Base-by-base conservation (phyloP, 2,113 vertebrate genomes). In the Oncorhynchus gorbuscha region DNA sequence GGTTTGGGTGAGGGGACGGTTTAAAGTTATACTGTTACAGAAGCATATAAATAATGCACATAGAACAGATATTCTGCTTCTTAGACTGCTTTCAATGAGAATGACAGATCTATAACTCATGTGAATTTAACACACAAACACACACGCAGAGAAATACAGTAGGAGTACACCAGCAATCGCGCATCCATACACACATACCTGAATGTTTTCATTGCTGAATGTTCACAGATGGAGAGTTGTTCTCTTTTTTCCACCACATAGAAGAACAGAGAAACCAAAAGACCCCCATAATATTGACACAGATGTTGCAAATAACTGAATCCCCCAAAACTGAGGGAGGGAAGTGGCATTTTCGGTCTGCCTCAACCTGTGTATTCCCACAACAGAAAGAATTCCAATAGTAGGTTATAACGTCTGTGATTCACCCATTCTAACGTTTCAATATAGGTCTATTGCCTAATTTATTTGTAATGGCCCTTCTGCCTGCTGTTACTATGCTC, bases 271-370 rank as follows among this genome's bases (percentile, higher is more conserved):
- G 83, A 87, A 88, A 77, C 78, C 79, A 74, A 77, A 79, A 77
- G 88, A 80, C 59, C 87, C 87, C 77, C 84, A 93, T 82, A 93
- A 93, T 94, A 93, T 93, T 93, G 89, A 93, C 91, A 94, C 92
- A 93, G 92, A 93, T 93, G 92, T 88, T 93, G 75, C 76, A 59
- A 86, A 89, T 86, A 85, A 90, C 70, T 73, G 69, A 89, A 88
- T 85, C 87, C 83, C 83, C 74, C 71, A 83, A 81, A 87, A 82
- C 39, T 51, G 22, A 71, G 75, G 61, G 80, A 81, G 75, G 51
- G 12, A 7, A 55, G 77, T 79, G 76, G 72, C 74, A 30, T 59
- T 81, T 80, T 79, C 65, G 72, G 76, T 74, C 71, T 14, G 77
- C 66, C 73, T 74, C 58, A 32, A 74, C 73, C 68, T 72, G 32